Evolutionary conservation across 2,113 vertebrate genomes (phyloP).

Genomic region (Otocyon megalotis): DNA sequence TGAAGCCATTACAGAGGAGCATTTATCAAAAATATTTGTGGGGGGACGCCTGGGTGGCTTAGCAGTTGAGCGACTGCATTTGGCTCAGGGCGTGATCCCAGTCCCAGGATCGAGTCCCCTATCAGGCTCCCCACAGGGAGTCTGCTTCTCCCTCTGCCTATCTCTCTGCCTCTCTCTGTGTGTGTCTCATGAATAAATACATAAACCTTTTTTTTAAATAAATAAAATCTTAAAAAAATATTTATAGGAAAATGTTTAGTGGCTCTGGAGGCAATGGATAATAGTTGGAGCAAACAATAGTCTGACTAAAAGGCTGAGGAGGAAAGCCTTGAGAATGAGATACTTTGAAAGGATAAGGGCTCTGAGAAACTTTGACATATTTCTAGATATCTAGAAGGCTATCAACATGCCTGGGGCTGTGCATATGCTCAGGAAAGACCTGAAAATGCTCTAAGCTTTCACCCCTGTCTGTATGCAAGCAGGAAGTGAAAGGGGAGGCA

Average conservation of each 20-base stretch:
- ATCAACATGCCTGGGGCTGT: neutral
- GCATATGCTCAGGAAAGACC: neutral
- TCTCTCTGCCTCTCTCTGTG: too few species aligned
- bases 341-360: neutral
- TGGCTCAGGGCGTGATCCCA: too few species aligned
- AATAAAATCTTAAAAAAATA: neutral
- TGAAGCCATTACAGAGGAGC: neutral
- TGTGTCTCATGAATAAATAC: too few species aligned
- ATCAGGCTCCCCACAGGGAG: too few species aligned
- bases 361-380: neutral
- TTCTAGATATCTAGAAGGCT: neutral
- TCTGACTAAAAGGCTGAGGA: neutral
- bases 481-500: neutral
- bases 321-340: neutral
- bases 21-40: neutral
- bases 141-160: too few species aligned
- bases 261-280: neutral
- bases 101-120: too few species aligned
- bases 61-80: too few species aligned
- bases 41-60: neutral
- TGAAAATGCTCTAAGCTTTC: neutral
- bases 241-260: neutral
- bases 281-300: neutral
- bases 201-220: too few species aligned
- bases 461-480: neutral